Conservation (phyloP, 1,140 invertebrate species). For the Drosophila kanapiae region DNA sequence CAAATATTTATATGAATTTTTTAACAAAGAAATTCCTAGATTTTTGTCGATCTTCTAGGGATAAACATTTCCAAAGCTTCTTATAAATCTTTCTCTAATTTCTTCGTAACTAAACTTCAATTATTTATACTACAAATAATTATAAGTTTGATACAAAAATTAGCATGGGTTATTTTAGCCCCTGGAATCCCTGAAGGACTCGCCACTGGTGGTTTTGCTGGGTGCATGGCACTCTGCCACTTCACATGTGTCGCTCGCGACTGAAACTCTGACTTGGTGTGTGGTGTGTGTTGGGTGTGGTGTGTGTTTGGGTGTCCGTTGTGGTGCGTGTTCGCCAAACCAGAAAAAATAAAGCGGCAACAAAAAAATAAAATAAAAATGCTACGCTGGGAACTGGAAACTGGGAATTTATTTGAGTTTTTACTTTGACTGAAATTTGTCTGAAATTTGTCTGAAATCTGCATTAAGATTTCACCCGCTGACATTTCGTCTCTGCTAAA, state of each 20-base stretch:
- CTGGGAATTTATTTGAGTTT: slow-evolving; percentile 53
- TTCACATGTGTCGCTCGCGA: slow-evolving; percentile 45
- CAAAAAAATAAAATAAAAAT: neutral
- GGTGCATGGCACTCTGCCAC: slow-evolving; percentile 13
- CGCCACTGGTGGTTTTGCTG: neutral
- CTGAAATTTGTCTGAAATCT: slow-evolving; percentile 52
- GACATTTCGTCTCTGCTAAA: slow-evolving; percentile 24
- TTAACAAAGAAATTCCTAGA: neutral
- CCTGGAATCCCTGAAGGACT: neutral
- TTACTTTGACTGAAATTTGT: slow-evolving; percentile 34
- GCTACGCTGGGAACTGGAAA: neutral
- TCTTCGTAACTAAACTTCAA: too few relatives aligned
- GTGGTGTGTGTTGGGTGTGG: neutral
- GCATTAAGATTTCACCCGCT: slow-evolving; percentile 60
- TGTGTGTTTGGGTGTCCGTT: slow-evolving; percentile 13
- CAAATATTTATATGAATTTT: neutral
- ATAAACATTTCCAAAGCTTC: too few relatives aligned
- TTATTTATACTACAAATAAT: too few relatives aligned
- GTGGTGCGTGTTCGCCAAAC: slow-evolving; percentile 37
- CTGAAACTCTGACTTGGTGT: slow-evolving; percentile 19
- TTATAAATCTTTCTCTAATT: too few relatives aligned
- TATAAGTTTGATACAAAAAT: too few relatives aligned
- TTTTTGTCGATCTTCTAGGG: too few relatives aligned
- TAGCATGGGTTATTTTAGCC: neutral
- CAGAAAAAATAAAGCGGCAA: slow-evolving; percentile 35